Percentiles rank a stretch among this genome's conserved stretches.
These are phyloP conservation scores for Dendrocincla tyrannina DNA, from an alignment of 2,797 vertebrate genomes.

Conservation along the genomic window DNA sequence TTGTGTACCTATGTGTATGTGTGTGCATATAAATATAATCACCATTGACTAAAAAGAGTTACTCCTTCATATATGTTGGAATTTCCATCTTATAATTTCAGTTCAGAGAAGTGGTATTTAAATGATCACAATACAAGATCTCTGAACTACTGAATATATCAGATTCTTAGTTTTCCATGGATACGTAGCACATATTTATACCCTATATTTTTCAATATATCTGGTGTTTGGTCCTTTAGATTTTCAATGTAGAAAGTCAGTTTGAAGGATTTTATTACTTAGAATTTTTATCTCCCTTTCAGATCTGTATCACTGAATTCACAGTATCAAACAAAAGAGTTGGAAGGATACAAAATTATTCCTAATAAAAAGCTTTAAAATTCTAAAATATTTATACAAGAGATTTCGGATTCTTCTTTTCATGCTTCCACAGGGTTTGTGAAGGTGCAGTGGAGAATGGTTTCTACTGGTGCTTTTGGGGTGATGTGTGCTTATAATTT, in stretches of 20 bases:
- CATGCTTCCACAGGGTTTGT: background rate
- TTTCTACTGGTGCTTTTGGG: background rate
- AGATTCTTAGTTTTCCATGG: background rate
- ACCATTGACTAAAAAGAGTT: background rate
- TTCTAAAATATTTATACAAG: background rate
- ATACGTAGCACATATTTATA: background rate
- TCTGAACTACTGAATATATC: background rate
- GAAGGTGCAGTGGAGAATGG: background rate
- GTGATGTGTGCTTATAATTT: background rate
- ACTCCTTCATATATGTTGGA: background rate
- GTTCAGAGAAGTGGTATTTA: background rate
- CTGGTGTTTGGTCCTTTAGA: background rate
- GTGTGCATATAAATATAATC: background rate
- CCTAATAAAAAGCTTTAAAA: background rate
- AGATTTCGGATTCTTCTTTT: background rate
- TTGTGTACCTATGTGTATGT: background rate
- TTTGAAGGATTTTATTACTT: background rate
- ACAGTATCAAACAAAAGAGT: background rate
- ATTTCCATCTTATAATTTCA: background rate
- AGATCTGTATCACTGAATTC: background rate
- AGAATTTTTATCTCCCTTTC: background rate
- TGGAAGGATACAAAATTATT: background rate
- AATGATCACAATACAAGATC: background rate
- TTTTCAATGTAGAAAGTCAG: background rate
- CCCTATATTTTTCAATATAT: background rate